Evolutionary conservation across 2,797 vertebrate genomes (phyloP).

Genomic region (Pseudopleuronectes americanus): DNA sequence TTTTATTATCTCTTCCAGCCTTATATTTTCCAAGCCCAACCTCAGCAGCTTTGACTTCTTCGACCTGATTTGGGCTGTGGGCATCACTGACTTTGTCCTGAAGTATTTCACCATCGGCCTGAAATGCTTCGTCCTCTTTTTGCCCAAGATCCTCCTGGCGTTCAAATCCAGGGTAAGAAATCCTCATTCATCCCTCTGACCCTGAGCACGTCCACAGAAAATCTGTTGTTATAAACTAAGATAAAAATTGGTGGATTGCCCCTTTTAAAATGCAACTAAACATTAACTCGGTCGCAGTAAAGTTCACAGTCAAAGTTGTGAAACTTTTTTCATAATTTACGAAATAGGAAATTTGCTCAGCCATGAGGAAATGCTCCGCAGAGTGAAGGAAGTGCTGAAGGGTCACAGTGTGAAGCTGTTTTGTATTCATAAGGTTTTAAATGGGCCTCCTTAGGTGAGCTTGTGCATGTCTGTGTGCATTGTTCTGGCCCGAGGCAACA

Average conservation of each 20-base stretch:
- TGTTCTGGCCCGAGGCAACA: slow-evolving; percentile 50
- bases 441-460: slow-evolving; percentile 59
- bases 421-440: slow-evolving; percentile 77
- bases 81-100: slow-evolving; percentile 95
- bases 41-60: slow-evolving; percentile 95
- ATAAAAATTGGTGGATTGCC: too few species aligned
- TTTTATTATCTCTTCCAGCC: slow-evolving; percentile 75
- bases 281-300: not conserved
- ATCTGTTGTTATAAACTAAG: too few species aligned
- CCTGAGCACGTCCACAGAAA: too few species aligned
- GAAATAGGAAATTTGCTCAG: slow-evolving; percentile 6
- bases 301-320: slow-evolving; percentile 26
- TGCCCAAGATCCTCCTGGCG: slow-evolving; percentile 93
- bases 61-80: slow-evolving; percentile 95
- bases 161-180: slow-evolving; percentile 93
- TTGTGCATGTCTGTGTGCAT: slow-evolving; percentile 39
- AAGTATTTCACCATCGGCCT: slow-evolving; percentile 94
- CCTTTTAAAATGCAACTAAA: too few species aligned
- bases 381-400: slow-evolving; percentile 57
- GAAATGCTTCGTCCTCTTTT: slow-evolving; percentile 92
- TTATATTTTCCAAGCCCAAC: slow-evolving; percentile 94
- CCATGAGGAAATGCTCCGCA: slow-evolving; percentile 47
- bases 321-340: slow-evolving; percentile 13
- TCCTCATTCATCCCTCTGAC: not conserved
- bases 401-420: slow-evolving; percentile 76